Conservation (phyloP, 2,797 vertebrate species). For the Ambastaia sidthimunki region DNA sequence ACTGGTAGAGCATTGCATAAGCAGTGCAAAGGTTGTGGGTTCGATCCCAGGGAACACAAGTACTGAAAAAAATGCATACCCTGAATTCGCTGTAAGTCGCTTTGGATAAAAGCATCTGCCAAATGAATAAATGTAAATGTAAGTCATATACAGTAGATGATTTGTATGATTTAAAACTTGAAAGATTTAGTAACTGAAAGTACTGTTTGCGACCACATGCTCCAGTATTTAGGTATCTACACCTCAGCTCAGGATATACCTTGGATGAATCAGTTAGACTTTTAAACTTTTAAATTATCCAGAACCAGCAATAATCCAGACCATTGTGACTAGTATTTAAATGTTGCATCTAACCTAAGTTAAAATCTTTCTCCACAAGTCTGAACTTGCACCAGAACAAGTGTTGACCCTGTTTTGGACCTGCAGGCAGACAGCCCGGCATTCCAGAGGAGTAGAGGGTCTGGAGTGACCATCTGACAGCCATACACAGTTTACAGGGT, state of each 20-base stretch:
- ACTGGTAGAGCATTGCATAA: too few species aligned
- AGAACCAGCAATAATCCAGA: not conserved
- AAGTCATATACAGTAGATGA: too few species aligned
- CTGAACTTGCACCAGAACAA: slow-evolving; percentile 18
- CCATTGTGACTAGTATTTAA: not conserved
- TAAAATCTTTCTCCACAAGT: slow-evolving; percentile 21
- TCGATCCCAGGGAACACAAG: too few species aligned
- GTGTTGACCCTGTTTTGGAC: slow-evolving; percentile 1
- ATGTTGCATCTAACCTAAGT: slow-evolving; percentile 24
- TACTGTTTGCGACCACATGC: not conserved
- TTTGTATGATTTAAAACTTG: too few species aligned
- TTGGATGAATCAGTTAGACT: slow-evolving; percentile 5
- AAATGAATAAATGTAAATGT: too few species aligned
- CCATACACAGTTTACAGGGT: not conserved
- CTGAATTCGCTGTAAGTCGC: too few species aligned
- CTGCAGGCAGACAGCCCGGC: slow-evolving; percentile 9
- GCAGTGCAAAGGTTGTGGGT: too few species aligned
- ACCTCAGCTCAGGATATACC: not conserved
- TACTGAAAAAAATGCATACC: too few species aligned
- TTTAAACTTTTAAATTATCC: slow-evolving; percentile 9
- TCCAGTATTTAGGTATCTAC: not conserved
- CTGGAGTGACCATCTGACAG: slow-evolving; percentile 17
- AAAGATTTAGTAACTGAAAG: too few species aligned
- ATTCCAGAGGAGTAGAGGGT: slow-evolving; percentile 19
- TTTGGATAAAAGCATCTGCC: too few species aligned